phyloP scores from a whole-genome alignment of 2,888 invertebrate genomes.

The Caenorhabditis sp. region DNA sequence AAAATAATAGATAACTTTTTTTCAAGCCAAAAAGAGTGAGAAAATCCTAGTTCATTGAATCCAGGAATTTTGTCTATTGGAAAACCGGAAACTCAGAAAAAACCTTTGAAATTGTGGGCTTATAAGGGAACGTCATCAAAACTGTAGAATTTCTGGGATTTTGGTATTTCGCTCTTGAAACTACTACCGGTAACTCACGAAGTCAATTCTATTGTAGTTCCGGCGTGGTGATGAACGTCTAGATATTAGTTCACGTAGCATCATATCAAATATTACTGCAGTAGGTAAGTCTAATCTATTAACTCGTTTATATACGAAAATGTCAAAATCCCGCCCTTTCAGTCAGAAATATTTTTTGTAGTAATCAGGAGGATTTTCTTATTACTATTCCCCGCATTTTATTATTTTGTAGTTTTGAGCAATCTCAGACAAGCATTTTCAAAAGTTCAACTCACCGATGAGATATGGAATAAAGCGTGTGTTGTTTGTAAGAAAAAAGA shows the following conservation, averaged over 20 bases:
- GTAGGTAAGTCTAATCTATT: too few species aligned
- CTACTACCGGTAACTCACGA: too few species aligned
- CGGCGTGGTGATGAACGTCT: background rate
- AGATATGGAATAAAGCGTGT: background rate
- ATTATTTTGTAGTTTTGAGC: background rate
- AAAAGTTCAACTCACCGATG: background rate
- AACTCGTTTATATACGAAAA: background rate
- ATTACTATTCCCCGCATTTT: background rate
- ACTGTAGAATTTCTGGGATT: too few species aligned
- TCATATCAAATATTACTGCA: background rate
- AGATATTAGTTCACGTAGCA: background rate
- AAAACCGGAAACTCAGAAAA: too few species aligned
- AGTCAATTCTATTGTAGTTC: background rate
- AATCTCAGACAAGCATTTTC: conserved; percentile 6
- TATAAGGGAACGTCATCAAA: too few species aligned
- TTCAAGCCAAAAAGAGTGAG: too few species aligned
- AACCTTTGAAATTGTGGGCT: too few species aligned
- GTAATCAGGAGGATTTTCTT: background rate
- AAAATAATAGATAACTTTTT: too few species aligned
- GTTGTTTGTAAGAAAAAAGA: background rate
- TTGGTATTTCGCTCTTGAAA: too few species aligned
- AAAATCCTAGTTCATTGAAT: too few species aligned
- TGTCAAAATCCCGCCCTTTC: background rate
- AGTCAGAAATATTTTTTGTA: background rate
- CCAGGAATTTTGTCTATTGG: too few species aligned